Evolutionary conservation across 2,888 invertebrate species (phyloP).

Genomic region (Agonopterix heracliana): DNA sequence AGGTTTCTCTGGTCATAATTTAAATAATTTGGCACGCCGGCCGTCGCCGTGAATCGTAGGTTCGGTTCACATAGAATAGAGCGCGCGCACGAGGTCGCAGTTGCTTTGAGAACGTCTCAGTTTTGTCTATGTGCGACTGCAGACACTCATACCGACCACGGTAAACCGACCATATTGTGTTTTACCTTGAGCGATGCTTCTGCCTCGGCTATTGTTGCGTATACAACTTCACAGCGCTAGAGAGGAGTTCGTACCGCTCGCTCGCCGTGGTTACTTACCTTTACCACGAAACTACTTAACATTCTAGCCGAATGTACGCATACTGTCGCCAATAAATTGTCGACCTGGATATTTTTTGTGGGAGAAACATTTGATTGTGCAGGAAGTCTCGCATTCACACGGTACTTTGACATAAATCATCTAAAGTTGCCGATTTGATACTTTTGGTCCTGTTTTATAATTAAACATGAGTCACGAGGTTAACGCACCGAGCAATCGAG

Average conservation of each 20-base stretch:
- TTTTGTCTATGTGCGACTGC: conserved; percentile 52
- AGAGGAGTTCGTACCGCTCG: conserved; percentile 32
- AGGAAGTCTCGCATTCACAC: conserved; percentile 58
- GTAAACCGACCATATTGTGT: conserved; percentile 33
- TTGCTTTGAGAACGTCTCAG: conserved; percentile 56
- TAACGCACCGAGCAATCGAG: conserved; percentile 47
- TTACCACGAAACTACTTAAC: conserved; percentile 68
- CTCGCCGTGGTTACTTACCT: conserved; percentile 42
- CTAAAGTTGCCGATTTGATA: too few relatives aligned
- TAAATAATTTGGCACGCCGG: conserved; percentile 43
- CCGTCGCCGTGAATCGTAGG: too few relatives aligned
- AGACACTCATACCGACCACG: conserved; percentile 36
- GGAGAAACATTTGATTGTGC: conserved; percentile 23
- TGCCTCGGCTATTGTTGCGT: background rate
- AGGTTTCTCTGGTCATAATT: conserved; percentile 48
- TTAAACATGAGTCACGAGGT: conserved; percentile 45
- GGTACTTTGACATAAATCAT: conserved; percentile 20
- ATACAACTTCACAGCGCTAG: conserved; percentile 23
- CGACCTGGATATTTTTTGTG: conserved; percentile 63
- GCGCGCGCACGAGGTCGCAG: conserved; percentile 39
- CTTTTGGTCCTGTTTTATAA: conserved; percentile 13
- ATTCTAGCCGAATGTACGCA: conserved; percentile 62
- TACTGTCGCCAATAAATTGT: conserved; percentile 61
- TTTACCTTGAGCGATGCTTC: background rate
- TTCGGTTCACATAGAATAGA: conserved; percentile 43